Evolutionary conservation across 2,888 invertebrate genomes (phyloP).

Genomic region (Stenichneumon culpator): DNA sequence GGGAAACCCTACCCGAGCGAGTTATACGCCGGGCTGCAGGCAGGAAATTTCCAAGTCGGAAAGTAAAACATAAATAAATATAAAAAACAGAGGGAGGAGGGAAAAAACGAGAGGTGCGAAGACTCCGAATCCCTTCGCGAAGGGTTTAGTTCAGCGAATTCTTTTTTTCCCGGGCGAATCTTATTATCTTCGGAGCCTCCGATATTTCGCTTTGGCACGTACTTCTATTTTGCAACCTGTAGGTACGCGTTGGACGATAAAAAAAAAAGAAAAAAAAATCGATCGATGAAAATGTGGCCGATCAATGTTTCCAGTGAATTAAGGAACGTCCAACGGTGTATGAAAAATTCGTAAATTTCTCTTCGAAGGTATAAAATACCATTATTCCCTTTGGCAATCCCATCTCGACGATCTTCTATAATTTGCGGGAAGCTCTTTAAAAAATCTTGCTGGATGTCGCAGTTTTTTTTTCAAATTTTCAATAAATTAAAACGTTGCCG

Average conservation of each 20-base stretch:
- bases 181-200: not conserved
- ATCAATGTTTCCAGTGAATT: too few species aligned
- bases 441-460: too few species aligned
- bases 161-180: constrained; percentile 13
- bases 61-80: constrained; percentile 35
- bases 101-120: not conserved
- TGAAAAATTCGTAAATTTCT: not conserved
- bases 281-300: too few species aligned
- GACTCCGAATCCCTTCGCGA: constrained; percentile 13
- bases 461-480: too few species aligned
- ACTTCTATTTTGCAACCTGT: not conserved
- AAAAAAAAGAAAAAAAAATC: not conserved
- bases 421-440: not conserved
- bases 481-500: too few species aligned
- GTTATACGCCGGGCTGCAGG: constrained; percentile 41
- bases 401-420: not conserved
- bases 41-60: constrained; percentile 57
- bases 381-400: constrained; percentile 9
- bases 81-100: constrained; percentile 24
- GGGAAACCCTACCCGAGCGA: constrained; percentile 62
- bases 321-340: too few species aligned
- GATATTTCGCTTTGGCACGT: not conserved
- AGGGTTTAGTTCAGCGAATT: not conserved
- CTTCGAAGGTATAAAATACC: constrained; percentile 32
- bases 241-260: not conserved